Base-by-base conservation (phyloP, 2,797 vertebrate species). In the Ispidina picta region DNA sequence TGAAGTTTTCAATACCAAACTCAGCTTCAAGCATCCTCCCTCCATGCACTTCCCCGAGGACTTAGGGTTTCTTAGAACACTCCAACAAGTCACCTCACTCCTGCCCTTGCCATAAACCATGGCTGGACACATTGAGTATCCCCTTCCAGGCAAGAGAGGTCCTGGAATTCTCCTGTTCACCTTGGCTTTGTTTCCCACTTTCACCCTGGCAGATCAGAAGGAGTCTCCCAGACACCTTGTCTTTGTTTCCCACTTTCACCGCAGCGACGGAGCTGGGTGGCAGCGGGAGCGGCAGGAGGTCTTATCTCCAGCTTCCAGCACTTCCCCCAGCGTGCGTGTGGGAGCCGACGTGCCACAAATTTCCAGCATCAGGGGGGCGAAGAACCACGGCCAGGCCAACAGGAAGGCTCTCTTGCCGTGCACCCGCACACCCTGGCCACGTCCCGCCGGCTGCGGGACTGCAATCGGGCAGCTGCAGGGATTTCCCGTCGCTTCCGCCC, bases 251-350 rank as follows among this genome's bases (percentile, higher is more conserved):
- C 88, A 71, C 91, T 94, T 91, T 91, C 88, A 31, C 94, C 12
- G 2, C 0, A 2, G 63, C 46, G 1, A 83, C 52, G 41, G 73
- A 83, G 83, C 71, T 12, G 55, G 92, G 96, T 97, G 97, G 98
- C 96, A 97, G 97, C 96, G 23, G 10, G 22, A 95, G 97, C 95
- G 93, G 97, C 97, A 93, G 97, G 97, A 96, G 87, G 94, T 97
- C 98, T 97, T 99, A 99, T 99, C 98, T 98, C 92, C 97, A 94
- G 96, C 98, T 98, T 98, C 97, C 99, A 99, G 98, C 98, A 98
- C 98, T 99, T 99, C 98, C 98, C 97, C 96, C 25, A 96, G 63
- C 41, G 74, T 98, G 98, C 98, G 97, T 98, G 96, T 97, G 96
- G 96, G 98, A 98, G 98, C 97, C 97, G 96, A 97, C 95, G 70